Evolutionary conservation across 2,113 vertebrate genomes (phyloP).

Genomic region (Silurus asotus): DNA sequence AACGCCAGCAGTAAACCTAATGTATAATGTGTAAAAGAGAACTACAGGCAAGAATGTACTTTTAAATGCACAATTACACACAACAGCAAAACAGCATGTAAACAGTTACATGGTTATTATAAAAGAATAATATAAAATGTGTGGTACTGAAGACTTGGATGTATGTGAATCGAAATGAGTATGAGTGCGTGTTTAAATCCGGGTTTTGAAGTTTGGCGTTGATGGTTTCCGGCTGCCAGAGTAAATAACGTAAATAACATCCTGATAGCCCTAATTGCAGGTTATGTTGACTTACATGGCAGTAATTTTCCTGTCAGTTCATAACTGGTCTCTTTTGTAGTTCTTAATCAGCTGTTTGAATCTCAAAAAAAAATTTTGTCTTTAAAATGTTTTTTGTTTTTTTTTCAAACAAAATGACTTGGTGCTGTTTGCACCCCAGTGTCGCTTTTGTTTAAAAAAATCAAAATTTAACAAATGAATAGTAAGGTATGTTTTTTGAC

Average conservation of each 20-base stretch:
- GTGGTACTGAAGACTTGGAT: no score
- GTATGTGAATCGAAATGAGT: no score
- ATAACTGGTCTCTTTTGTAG: background rate
- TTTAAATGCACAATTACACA: no score
- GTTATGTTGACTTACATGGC: background rate
- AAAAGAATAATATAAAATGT: no score
- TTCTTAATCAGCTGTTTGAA: background rate
- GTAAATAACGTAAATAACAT: constrained; percentile 16
- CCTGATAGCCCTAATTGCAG: constrained; percentile 8
- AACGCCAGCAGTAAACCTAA: no score
- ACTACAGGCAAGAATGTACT: no score
- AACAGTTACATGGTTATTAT: no score
- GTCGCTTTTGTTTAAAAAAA: background rate
- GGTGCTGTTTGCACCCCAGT: background rate
- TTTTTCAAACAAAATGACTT: background rate
- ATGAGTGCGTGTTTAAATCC: background rate
- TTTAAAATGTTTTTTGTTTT: background rate
- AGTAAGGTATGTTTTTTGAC: no score
- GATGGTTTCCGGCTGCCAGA: background rate
- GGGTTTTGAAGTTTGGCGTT: background rate
- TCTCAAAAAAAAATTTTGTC: background rate
- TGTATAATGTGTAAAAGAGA: no score
- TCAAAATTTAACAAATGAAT: no score
- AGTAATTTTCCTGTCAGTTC: background rate
- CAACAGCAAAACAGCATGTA: no score